Conservation (phyloP, 2,797 vertebrate genomes). For the Rachycentron canadum region DNA sequence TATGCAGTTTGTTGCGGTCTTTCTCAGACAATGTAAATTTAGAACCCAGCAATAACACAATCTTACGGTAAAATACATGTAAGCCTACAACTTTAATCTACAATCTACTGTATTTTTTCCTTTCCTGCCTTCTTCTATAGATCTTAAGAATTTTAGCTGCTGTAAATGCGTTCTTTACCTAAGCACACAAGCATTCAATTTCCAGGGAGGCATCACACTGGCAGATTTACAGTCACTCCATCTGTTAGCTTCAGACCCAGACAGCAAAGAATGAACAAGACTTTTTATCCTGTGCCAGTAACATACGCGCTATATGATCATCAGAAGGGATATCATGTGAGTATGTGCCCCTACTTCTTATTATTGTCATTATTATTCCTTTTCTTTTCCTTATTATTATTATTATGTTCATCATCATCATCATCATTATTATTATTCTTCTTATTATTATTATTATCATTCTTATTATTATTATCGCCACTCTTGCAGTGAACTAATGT, state of each 20-base stretch:
- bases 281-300: constrained; percentile 19
- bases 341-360: neutral
- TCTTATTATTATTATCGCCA: neutral
- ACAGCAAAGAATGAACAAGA: constrained; percentile 17
- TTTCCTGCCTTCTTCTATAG: neutral
- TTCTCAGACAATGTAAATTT: neutral
- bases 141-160: constrained; percentile 4
- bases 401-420: no score
- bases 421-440: neutral
- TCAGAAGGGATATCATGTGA: neutral
- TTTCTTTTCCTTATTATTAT: neutral
- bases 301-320: neutral
- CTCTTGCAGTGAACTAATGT: neutral
- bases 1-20: neutral
- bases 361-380: neutral
- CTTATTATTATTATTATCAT: neutral
- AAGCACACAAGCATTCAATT: constrained; percentile 34
- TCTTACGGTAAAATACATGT: neutral
- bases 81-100: neutral
- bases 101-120: neutral
- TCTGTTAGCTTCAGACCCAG: constrained; percentile 55
- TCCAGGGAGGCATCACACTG: constrained; percentile 4
- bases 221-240: constrained; percentile 56
- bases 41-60: neutral
- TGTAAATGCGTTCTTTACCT: constrained; percentile 35